Percentiles rank a stretch among this genome's conserved stretches.
phyloP scores from a whole-genome alignment of 2,113 vertebrate genomes.

The Cathartes aura region DNA sequence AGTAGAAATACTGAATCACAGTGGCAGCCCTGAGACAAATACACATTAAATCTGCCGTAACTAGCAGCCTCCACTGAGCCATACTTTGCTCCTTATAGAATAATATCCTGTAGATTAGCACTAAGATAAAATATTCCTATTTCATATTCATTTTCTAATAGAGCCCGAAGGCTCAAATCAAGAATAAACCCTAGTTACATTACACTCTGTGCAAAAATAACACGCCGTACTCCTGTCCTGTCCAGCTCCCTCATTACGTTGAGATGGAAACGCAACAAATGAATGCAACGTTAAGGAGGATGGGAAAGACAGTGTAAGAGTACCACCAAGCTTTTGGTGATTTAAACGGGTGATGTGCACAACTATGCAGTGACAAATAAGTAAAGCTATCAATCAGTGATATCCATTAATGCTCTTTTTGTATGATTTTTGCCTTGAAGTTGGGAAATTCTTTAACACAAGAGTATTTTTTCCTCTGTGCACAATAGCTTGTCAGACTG shows the following conservation, averaged over 20 bases:
- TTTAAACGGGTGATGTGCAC: background rate
- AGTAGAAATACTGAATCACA: background rate
- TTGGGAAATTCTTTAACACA: background rate
- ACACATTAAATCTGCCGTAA: background rate
- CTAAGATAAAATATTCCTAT: background rate
- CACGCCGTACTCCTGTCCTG: background rate
- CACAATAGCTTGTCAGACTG: background rate
- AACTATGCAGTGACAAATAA: background rate
- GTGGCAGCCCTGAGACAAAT: background rate
- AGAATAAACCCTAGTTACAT: background rate
- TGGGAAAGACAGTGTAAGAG: background rate
- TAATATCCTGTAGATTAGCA: background rate
- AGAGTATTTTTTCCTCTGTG: background rate
- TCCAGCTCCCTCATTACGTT: background rate
- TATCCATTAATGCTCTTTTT: rapidly evolving
- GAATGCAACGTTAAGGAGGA: background rate
- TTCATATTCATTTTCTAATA: background rate
- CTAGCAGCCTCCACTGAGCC: background rate
- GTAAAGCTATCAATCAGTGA: background rate
- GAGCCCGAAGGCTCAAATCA: background rate
- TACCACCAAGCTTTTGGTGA: background rate
- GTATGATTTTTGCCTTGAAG: background rate
- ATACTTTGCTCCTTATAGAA: background rate
- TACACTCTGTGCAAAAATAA: background rate
- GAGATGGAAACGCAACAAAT: background rate